Evolutionary conservation across 2,113 vertebrate species (phyloP).

Genomic region (Grantiella picta): DNA sequence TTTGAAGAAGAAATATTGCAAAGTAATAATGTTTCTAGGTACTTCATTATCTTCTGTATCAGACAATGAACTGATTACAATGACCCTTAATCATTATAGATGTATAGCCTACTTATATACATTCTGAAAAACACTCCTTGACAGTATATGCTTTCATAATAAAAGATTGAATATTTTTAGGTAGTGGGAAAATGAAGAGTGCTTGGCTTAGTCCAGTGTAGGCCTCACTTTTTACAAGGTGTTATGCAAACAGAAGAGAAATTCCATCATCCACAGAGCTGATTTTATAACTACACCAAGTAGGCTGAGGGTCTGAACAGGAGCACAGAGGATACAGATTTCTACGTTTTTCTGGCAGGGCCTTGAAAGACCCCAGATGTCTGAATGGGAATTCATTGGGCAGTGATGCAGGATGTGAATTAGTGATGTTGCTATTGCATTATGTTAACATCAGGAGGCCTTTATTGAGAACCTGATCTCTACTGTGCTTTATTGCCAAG

Average conservation of each 20-base stretch:
- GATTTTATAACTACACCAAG: neutral
- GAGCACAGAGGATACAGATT: neutral
- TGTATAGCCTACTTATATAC: fast-evolving
- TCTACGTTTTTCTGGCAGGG: neutral
- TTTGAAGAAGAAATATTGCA: neutral
- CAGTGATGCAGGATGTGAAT: neutral
- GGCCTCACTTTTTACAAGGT: neutral
- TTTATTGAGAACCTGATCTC: neutral
- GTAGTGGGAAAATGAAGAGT: neutral
- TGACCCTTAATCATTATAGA: neutral
- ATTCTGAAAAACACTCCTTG: neutral
- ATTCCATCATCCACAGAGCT: neutral
- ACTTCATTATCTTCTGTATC: neutral
- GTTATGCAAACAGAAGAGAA: neutral
- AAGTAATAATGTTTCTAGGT: neutral
- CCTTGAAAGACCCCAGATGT: neutral
- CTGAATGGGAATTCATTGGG: neutral
- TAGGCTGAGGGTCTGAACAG: neutral
- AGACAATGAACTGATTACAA: neutral
- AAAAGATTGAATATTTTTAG: neutral
- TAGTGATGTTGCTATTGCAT: neutral
- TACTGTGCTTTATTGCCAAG: neutral
- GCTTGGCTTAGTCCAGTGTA: neutral
- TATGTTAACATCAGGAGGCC: neutral
- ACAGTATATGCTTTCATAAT: neutral